Evolutionary conservation across 1,140 invertebrate species (phyloP), one percentile per base, ranked within the genome.

Genomic region (Zaprionus inermis): DNA sequence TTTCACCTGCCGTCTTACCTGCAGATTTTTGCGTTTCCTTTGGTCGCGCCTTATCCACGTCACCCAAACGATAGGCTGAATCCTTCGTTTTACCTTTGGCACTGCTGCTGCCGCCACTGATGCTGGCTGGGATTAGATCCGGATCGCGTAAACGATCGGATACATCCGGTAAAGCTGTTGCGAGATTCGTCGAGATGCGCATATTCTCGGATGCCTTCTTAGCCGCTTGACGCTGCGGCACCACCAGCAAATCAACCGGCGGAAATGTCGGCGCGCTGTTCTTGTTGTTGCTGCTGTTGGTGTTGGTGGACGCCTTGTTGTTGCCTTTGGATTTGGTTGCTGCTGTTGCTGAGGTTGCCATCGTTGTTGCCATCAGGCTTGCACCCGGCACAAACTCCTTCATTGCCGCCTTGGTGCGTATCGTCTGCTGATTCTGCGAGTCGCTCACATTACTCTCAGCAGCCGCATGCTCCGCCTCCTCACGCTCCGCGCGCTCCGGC

Each of bases 191-290:
- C 9, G 94, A 94, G 38, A 70, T 74, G 16, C 95, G 95, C 94
- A 97, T 96, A 85, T 96, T 97, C 92, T 97, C 97, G 3, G 96
- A 96, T 3, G 97, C 97, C 91, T 98, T 97, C 86, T 97, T 98
- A 16, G 97, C 97, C 20, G 97, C 97, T 92, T 97, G 96, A 58
- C 97, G 93, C 91, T 98, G 97, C 1, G 97, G 97, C n/a, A 98
- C 97, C 79, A 98, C 97, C 34, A 97, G 93, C 81, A 97, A 95
- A 38, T 96, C 95, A 6, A 56, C 72, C 20, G 96, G 95, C 66
- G 94, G 94, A 76, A 95, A 95, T 54, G 36, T 46, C 28, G 51
- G 80, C 2, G 73, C 38, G 38, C 68, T 88, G 7, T 55, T n/a
- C 34, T 59, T 81, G 36, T 12, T 76, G 24, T 14, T 56, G 34